Percentiles rank a stretch among this genome's conserved stretches.
Evolutionary conservation across 2,113 vertebrate species (phyloP).

Genomic region (Pavo muticus): DNA sequence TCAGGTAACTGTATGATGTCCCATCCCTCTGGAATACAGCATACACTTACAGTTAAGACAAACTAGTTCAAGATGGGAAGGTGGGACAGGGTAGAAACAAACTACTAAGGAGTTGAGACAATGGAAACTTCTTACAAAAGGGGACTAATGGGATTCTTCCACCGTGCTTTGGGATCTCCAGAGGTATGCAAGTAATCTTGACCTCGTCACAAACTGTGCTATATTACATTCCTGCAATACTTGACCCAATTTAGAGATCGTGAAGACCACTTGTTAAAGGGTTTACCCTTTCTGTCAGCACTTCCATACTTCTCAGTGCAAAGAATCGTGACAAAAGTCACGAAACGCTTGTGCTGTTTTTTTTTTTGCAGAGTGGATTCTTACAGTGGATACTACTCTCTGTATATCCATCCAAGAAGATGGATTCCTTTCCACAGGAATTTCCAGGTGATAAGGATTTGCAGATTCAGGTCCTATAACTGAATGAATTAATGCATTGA

Average conservation of each 20-base stretch:
- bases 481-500: background rate
- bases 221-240: background rate
- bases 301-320: background rate
- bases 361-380: background rate
- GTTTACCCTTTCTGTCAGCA: background rate
- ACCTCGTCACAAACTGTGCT: background rate
- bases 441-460: background rate
- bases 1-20: background rate
- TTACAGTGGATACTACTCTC: accelerated
- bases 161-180: background rate
- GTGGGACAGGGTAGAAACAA: background rate
- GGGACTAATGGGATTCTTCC: background rate
- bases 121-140: background rate
- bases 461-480: background rate
- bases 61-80: background rate
- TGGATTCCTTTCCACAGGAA: background rate
- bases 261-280: background rate
- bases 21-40: background rate
- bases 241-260: background rate
- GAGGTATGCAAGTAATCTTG: background rate
- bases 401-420: background rate
- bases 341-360: background rate
- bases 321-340: background rate
- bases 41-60: background rate
- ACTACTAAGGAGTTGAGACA: background rate